phyloP scores from a whole-genome alignment of 2,888 invertebrate species.

The Ichneumon xanthorius region DNA sequence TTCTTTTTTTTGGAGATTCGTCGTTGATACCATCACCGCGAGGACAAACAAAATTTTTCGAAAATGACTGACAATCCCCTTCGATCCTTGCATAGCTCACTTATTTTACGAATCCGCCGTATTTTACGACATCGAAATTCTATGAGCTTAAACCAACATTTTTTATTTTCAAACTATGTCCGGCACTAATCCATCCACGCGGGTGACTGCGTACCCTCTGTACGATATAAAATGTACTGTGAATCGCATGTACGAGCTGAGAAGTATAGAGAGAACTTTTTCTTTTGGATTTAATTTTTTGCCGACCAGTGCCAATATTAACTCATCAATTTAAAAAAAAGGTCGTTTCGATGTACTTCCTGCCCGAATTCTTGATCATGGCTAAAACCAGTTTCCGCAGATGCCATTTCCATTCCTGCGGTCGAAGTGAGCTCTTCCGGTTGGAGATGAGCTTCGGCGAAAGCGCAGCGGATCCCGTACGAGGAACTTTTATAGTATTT shows the following conservation, averaged over 20 bases:
- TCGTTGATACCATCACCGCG: not conserved
- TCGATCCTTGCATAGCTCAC: not conserved
- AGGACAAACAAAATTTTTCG: not conserved
- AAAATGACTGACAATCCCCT: slow-evolving; percentile 6
- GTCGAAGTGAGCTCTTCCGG: slow-evolving; percentile 9
- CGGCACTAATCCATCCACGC: not conserved
- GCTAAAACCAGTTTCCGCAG: not conserved
- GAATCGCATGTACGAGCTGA: not conserved
- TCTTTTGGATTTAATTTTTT: not conserved
- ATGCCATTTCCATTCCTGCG: not conserved
- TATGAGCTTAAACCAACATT: slow-evolving; percentile 7
- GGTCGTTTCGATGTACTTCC: slow-evolving; percentile 1
- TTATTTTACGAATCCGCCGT: slow-evolving; percentile 1
- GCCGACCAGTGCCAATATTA: not conserved
- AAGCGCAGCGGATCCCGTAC: not conserved
- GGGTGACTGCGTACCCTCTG: not conserved
- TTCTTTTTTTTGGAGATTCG: no score
- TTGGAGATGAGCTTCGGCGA: not conserved
- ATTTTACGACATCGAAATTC: slow-evolving; percentile 3
- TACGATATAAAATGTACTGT: not conserved
- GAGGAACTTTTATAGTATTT: slow-evolving; percentile 7
- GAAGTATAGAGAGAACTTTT: not conserved
- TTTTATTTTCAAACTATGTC: not conserved
- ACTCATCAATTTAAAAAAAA: slow-evolving; percentile 22
- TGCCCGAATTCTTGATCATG: slow-evolving; percentile 4